Evolutionary conservation across 2,888 invertebrate genomes (phyloP).

Genomic region (Heliconius charithonia): DNA sequence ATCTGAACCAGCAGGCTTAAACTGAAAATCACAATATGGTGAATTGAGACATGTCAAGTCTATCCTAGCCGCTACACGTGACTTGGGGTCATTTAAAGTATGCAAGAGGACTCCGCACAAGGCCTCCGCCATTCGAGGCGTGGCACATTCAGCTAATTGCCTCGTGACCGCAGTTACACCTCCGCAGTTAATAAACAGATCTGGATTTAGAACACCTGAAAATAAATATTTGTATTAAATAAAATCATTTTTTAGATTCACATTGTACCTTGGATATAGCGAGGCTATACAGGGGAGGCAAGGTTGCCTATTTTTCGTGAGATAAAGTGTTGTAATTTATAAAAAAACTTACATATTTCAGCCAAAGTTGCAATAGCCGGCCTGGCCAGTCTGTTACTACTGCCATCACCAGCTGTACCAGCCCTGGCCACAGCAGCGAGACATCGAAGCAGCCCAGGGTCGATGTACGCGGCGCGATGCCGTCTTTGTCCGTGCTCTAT

Average conservation of each 20-base stretch:
- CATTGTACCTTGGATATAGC: not conserved
- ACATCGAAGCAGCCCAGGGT: slow-evolving; percentile 90
- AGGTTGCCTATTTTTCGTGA: not conserved
- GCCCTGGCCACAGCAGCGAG: slow-evolving; percentile 91
- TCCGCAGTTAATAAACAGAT: slow-evolving; percentile 90
- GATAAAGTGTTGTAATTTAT: too few species aligned
- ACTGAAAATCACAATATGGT: slow-evolving; percentile 96
- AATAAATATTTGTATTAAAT: not conserved
- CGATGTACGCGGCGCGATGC: slow-evolving; percentile 88
- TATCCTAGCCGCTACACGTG: slow-evolving; percentile 89
- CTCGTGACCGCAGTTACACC: slow-evolving; percentile 92
- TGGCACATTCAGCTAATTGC: slow-evolving; percentile 92
- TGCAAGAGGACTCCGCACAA: slow-evolving; percentile 93
- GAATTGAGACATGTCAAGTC: slow-evolving; percentile 93
- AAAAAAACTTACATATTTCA: slow-evolving; percentile 88
- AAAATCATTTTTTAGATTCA: not conserved
- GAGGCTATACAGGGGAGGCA: not conserved
- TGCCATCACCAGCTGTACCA: slow-evolving; percentile 88
- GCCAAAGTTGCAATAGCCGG: slow-evolving; percentile 94
- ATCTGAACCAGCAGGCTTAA: slow-evolving; percentile 88
- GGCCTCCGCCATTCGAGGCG: slow-evolving; percentile 95
- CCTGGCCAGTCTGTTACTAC: slow-evolving; percentile 91
- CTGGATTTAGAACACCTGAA: slow-evolving; percentile 91
- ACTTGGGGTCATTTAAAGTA: slow-evolving; percentile 92
- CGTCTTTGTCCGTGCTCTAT: slow-evolving; percentile 87